A percentile compares a stretch with the other conserved stretches of the same genome.
Conservation (phyloP, 2,113 vertebrate genomes). For the Xiphias gladius region DNA sequence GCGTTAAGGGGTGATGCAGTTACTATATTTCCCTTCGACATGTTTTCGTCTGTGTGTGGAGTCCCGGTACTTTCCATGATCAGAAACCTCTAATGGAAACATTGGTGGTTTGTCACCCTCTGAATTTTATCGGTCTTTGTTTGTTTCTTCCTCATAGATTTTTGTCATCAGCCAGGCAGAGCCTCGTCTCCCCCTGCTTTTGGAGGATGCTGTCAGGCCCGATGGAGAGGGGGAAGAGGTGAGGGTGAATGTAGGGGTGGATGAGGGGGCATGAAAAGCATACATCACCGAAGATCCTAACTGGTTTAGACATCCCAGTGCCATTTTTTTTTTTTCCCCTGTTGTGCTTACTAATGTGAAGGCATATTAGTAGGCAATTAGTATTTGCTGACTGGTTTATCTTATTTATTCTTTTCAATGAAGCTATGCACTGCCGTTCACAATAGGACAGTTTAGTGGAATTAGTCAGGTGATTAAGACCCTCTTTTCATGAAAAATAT, state of each 20-base stretch:
- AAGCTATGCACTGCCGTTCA: neutral
- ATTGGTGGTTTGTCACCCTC: constrained; percentile 12
- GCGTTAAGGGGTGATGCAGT: too few relatives aligned
- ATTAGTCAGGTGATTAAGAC: neutral
- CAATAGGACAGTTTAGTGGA: neutral
- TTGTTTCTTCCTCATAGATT: constrained; percentile 85
- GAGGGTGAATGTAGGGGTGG: constrained; percentile 64
- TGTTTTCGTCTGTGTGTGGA: neutral
- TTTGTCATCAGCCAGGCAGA: constrained; percentile 97
- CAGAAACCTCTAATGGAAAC: neutral
- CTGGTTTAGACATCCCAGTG: neutral
- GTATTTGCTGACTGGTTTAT: neutral
- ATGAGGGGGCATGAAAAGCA: too few relatives aligned
- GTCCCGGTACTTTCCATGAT: constrained; percentile 55
- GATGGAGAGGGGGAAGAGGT: constrained; percentile 97
- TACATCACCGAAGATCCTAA: neutral
- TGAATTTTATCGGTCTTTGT: constrained; percentile 9
- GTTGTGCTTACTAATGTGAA: neutral
- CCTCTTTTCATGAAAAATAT: neutral
- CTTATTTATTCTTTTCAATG: neutral
- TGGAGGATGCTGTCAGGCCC: constrained; percentile 95
- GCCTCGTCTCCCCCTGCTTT: constrained; percentile 93
- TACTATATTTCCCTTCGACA: constrained; percentile 51
- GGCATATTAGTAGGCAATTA: too few relatives aligned
- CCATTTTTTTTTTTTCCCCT: neutral